phyloP scores from a whole-genome alignment of 2,113 vertebrate species.

The Balaeniceps rex region DNA sequence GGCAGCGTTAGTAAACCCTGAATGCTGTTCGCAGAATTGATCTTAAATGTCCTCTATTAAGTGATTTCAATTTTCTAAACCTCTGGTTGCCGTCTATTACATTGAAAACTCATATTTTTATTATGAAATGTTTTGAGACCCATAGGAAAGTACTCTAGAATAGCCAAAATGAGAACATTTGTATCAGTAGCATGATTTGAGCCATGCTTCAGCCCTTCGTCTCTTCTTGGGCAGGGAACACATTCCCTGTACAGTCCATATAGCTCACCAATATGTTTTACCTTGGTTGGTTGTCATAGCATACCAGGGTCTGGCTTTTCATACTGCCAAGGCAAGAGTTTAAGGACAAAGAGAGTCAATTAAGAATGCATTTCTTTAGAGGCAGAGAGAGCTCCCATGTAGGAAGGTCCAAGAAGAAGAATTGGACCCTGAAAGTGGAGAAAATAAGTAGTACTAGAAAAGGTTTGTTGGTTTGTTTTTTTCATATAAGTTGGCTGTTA shows the following conservation, averaged over 20 bases:
- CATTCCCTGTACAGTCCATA: not conserved
- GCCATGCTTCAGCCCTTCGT: not conserved
- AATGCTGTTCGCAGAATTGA: not conserved
- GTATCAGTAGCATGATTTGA: not conserved
- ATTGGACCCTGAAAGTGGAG: not conserved
- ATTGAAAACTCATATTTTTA: not conserved
- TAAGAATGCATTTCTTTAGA: not conserved
- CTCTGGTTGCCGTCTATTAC: not conserved
- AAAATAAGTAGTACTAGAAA: not conserved
- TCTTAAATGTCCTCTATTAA: not conserved
- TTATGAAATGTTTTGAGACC: not conserved
- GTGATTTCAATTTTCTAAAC: not conserved
- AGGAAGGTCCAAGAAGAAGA: not conserved
- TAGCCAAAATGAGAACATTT: not conserved
- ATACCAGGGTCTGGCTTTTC: not conserved
- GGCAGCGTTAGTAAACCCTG: not conserved
- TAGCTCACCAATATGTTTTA: not conserved
- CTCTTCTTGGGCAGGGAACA: not conserved
- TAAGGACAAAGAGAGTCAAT: not conserved
- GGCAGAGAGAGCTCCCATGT: not conserved
- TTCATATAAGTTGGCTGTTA: not conserved
- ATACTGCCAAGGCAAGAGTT: not conserved
- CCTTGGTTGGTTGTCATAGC: not conserved
- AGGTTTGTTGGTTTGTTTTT: not conserved
- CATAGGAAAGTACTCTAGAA: not conserved